A percentile compares a stretch with the other conserved stretches of the same genome.
Evolutionary conservation across 2,888 invertebrate genomes (phyloP).

Genomic region (Agriopis marginaria): DNA sequence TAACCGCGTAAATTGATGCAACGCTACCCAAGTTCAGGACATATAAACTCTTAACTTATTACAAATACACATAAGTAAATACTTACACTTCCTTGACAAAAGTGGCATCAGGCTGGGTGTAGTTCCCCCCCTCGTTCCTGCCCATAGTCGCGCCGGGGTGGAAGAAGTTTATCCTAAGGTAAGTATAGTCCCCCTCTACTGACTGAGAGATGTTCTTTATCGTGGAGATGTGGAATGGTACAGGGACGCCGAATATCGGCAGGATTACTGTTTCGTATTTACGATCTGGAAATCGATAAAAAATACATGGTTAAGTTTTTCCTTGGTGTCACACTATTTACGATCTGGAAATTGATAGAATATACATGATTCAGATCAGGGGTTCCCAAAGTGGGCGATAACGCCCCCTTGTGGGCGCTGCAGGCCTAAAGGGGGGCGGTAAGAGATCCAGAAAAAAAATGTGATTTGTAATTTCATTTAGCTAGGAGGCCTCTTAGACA

Average conservation of each 20-base stretch:
- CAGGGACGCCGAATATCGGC: conserved; percentile 97
- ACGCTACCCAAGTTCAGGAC: too few species aligned
- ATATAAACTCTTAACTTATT: too few species aligned
- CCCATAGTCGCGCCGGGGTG: conserved; percentile 99
- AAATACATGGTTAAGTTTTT: neutral
- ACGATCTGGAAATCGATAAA: conserved; percentile 88
- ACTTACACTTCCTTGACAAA: conserved; percentile 99
- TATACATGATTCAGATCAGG: too few species aligned
- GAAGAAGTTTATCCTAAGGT: conserved; percentile 98
- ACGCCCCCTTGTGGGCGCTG: too few species aligned
- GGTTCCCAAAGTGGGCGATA: too few species aligned
- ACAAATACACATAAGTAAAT: neutral
- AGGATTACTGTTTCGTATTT: conserved; percentile 99
- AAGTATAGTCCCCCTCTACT: conserved; percentile 99
- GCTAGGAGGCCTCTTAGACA: too few species aligned
- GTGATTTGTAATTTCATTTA: too few species aligned
- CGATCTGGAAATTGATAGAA: too few species aligned
- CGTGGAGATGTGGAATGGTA: conserved; percentile 99
- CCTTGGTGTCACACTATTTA: too few species aligned
- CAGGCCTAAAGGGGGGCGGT: too few species aligned
- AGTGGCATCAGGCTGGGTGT: conserved; percentile 97
- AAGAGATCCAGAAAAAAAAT: too few species aligned
- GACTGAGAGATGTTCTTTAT: conserved; percentile 99
- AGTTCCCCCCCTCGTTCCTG: conserved; percentile 95
- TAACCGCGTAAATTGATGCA: too few species aligned